Percentiles rank a stretch among this genome's conserved stretches.
These are phyloP conservation scores for Pangasius krempfi DNA, from an alignment of 2,797 vertebrate genomes.

Conservation along the genomic window DNA sequence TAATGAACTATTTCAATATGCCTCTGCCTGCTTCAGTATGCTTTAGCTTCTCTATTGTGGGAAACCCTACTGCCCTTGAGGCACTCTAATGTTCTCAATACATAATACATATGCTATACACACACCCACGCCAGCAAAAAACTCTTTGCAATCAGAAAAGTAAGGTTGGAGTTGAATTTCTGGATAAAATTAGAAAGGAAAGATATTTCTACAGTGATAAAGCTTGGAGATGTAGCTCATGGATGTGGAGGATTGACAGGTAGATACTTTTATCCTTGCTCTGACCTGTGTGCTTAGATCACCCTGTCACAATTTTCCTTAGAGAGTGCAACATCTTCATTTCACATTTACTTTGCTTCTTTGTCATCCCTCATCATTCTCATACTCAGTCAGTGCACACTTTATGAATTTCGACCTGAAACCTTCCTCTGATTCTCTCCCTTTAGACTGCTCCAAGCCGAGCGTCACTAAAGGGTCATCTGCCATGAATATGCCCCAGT, in stretches of 20 bases:
- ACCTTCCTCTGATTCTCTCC: slow-evolving; percentile 49
- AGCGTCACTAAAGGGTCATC: slow-evolving; percentile 78
- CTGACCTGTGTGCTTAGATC: slow-evolving; percentile 48
- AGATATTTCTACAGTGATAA: slow-evolving; percentile 32
- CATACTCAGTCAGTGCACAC: not conserved
- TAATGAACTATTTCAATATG: not conserved
- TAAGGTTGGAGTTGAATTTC: not conserved
- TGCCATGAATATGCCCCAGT: slow-evolving; percentile 95
- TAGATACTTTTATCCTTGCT: slow-evolving; percentile 50
- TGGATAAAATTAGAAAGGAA: slow-evolving; percentile 39
- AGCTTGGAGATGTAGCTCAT: slow-evolving; percentile 19
- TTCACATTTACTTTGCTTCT: slow-evolving; percentile 24
- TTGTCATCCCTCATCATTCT: slow-evolving; percentile 6
- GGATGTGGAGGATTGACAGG: slow-evolving; percentile 33
- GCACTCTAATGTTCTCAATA: not conserved
- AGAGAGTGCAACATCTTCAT: slow-evolving; percentile 40
- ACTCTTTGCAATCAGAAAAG: not conserved
- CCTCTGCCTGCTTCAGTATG: not conserved
- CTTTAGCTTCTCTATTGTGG: slow-evolving; percentile 3
- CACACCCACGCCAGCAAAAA: not conserved
- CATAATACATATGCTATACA: not conserved
- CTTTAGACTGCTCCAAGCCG: slow-evolving; percentile 87
- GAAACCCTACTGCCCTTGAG: not conserved
- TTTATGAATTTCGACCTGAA: slow-evolving; percentile 36
- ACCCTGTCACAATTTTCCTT: slow-evolving; percentile 50